Percentiles rank a stretch among this genome's conserved stretches.
phyloP scores from a whole-genome alignment of 2,797 vertebrate species.

The Rhodeus uyekii region DNA sequence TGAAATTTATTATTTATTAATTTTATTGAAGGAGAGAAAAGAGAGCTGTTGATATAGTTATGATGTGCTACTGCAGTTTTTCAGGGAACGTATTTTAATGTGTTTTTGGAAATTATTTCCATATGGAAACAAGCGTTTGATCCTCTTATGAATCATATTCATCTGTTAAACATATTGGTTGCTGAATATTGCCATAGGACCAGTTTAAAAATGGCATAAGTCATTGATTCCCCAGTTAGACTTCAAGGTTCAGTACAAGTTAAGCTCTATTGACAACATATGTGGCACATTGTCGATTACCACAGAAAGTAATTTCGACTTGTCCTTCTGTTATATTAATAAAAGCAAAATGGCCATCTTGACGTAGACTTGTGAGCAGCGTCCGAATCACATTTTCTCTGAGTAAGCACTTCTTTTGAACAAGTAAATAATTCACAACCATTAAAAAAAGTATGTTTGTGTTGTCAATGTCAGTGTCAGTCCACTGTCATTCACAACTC shows the following conservation, averaged over 20 bases:
- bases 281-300: not conserved
- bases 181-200: not conserved
- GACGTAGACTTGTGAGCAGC: not conserved
- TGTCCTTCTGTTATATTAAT: not conserved
- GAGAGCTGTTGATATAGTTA: not conserved
- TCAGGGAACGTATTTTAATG: not conserved
- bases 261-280: conserved; percentile 9
- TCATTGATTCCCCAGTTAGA: conserved; percentile 13
- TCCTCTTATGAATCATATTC: not conserved
- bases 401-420: not conserved
- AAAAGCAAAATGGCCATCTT: not conserved
- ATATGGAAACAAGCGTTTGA: not conserved
- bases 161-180: not conserved
- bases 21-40: not conserved
- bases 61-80: not conserved
- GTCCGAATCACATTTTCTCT: not conserved
- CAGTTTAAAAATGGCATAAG: not conserved
- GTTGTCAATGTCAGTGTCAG: not conserved
- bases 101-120: not conserved
- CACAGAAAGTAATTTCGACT: not conserved
- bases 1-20: too few species aligned
- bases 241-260: not conserved
- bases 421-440: not conserved
- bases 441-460: not conserved
- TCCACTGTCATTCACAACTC: not conserved